phyloP scores from a whole-genome alignment of 2,797 vertebrate species.

The Crocodylus rhombifer region DNA sequence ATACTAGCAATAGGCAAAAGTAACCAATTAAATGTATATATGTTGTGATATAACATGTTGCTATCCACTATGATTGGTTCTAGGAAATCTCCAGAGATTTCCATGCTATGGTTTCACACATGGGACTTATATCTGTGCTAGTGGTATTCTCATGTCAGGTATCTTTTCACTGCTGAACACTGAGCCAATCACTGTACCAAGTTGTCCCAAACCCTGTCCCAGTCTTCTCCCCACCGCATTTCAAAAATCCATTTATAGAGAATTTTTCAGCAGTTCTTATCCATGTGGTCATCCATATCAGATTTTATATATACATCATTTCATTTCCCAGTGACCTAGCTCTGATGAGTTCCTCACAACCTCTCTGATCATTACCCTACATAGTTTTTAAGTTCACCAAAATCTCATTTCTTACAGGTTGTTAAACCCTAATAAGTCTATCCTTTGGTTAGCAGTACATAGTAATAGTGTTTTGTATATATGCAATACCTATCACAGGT shows the following conservation, averaged over 20 bases:
- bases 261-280: not conserved
- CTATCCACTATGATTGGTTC: fast-evolving
- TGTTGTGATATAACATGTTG: not conserved
- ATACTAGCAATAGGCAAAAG: not conserved
- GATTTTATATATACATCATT: not conserved
- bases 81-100: fast-evolving
- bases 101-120: not conserved
- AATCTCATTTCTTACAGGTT: not conserved
- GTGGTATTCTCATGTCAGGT: not conserved
- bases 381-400: not conserved
- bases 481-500: not conserved
- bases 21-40: not conserved
- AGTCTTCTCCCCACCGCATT: not conserved
- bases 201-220: not conserved
- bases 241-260: not conserved
- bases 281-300: not conserved
- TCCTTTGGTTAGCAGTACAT: not conserved
- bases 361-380: not conserved
- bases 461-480: not conserved
- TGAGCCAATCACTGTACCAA: not conserved
- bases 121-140: not conserved
- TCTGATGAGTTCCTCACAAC: not conserved
- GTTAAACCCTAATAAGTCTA: not conserved
- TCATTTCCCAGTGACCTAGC: not conserved
- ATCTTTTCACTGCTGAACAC: not conserved